Evolutionary conservation across 2,797 vertebrate genomes (phyloP).

Genomic region (Bovichtus diacanthus): DNA sequence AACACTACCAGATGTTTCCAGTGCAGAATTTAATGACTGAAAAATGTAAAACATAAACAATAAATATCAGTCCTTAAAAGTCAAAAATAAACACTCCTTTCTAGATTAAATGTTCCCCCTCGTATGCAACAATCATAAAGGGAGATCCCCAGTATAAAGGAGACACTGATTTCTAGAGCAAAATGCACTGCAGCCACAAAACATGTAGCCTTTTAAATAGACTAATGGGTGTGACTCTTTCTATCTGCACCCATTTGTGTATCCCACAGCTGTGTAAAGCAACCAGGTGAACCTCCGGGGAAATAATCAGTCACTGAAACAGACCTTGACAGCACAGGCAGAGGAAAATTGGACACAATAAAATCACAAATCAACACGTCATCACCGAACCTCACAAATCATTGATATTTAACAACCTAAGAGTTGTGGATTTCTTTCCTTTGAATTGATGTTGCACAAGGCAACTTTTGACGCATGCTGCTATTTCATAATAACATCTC

Average conservation of each 20-base stretch:
- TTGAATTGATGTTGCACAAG: constrained; percentile 11
- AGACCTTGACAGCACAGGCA: not conserved
- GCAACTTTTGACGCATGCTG: not conserved
- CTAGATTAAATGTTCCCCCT: not conserved
- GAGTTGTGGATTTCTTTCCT: not conserved
- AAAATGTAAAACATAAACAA: not conserved
- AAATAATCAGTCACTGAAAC: constrained; percentile 1
- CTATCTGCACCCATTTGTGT: not conserved
- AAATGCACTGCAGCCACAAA: not conserved
- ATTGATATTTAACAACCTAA: not conserved
- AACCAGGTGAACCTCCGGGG: not conserved
- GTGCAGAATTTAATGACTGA: not conserved
- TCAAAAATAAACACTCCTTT: not conserved
- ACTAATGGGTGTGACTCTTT: fast-evolving
- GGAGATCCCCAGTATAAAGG: not conserved
- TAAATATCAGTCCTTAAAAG: not conserved
- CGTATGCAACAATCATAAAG: not conserved
- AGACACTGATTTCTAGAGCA: not conserved
- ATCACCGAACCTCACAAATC: not conserved
- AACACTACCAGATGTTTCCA: constrained; percentile 34
- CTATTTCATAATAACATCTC: constrained; percentile 18
- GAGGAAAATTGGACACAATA: not conserved
- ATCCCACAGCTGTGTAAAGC: constrained; percentile 3
- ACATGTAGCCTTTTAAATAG: not conserved
- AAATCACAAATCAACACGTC: constrained; percentile 2